Evolutionary conservation across 1,140 invertebrate species (phyloP), one percentile per base, ranked within the genome.

Genomic region (Polypedilum vanderplanki): DNA sequence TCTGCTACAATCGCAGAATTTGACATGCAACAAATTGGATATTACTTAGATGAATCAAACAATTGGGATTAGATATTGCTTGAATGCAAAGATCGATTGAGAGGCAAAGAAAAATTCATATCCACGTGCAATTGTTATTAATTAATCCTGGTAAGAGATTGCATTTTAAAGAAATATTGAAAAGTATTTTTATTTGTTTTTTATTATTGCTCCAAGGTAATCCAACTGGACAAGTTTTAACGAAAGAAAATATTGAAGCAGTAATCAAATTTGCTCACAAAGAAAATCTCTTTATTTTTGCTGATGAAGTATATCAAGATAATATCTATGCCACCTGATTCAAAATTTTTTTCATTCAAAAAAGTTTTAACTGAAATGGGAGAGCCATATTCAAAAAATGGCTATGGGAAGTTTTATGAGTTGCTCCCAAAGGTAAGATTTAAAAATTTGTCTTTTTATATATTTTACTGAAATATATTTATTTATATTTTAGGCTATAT

Each of bases 331-430:
- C 92, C n/a, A 1, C 87, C 92, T 75, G 88, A 90, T 46, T 93
- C 91, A 76, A 85, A 91, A 77, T 99, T 99, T 83, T 87, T 92
- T 83, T 97, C 96, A 0, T 98, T 99, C 81, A 98, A 98, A 83
- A 98, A 97, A 84, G 87, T 89, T 75, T 80, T 81, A 75, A 75
- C 78, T 65, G 94, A 98, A 83, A 89, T 99, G 91, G 96, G 96
- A 4, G 85, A 87, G 40, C 94, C 95, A 0, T 98, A 96, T 83
- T 84, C 80, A 41, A 83, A 86, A n/a, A 73, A 88, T 96, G 86
- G 97, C 99, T 84, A 81, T 99, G 77, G 95, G 94, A 7, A 97
- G 95, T 24, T 98, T 97, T 83, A 94, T 98, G 91, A 97, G 96
- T 0, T 91, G 92, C n/a, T 73, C 97, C 95, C 1, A 99, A 99